phyloP scores from a whole-genome alignment of 2,888 invertebrate species.

The Hemicrepidius hirtus region DNA sequence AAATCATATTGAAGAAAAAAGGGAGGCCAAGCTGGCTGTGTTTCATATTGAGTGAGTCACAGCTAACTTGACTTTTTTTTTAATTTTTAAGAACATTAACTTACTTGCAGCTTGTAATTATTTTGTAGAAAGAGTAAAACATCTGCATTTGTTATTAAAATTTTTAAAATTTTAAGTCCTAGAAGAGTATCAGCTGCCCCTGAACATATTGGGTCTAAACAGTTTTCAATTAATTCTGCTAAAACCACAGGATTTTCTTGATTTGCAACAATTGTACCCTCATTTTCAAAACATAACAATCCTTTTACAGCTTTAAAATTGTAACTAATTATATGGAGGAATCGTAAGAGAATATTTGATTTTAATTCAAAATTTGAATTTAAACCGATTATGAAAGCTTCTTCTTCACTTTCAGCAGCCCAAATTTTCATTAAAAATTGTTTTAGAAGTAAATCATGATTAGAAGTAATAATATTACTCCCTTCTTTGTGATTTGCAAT shows the following conservation, averaged over 20 bases:
- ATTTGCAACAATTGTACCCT: slow-evolving; percentile 36
- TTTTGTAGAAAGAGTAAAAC: slow-evolving; percentile 55
- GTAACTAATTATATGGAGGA: slow-evolving; percentile 43
- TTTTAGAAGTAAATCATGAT: slow-evolving; percentile 29
- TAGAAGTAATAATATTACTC: slow-evolving; percentile 4
- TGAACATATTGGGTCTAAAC: slow-evolving; percentile 40
- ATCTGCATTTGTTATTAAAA: slow-evolving; percentile 57
- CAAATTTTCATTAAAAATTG: slow-evolving; percentile 19
- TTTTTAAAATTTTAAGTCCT: slow-evolving; percentile 55
- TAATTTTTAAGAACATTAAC: background rate
- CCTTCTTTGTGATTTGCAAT: slow-evolving; percentile 22
- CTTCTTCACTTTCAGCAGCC: slow-evolving; percentile 18
- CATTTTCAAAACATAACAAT: slow-evolving; percentile 48
- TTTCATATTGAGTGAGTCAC: too few relatives aligned
- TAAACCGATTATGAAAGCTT: background rate
- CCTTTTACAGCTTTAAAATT: slow-evolving; percentile 40
- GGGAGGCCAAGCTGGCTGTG: too few relatives aligned
- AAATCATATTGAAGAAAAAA: too few relatives aligned
- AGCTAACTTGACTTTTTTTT: too few relatives aligned
- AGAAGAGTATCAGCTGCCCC: slow-evolving; percentile 48
- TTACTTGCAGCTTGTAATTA: slow-evolving; percentile 55
- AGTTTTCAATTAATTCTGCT: slow-evolving; percentile 56
- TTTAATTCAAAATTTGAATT: background rate
- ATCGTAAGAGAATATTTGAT: slow-evolving; percentile 39
- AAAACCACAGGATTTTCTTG: slow-evolving; percentile 49